Percentiles rank a stretch among this genome's conserved stretches.
Conservation (phyloP, 2,113 vertebrate species). For the Mystacornis crossleyi region DNA sequence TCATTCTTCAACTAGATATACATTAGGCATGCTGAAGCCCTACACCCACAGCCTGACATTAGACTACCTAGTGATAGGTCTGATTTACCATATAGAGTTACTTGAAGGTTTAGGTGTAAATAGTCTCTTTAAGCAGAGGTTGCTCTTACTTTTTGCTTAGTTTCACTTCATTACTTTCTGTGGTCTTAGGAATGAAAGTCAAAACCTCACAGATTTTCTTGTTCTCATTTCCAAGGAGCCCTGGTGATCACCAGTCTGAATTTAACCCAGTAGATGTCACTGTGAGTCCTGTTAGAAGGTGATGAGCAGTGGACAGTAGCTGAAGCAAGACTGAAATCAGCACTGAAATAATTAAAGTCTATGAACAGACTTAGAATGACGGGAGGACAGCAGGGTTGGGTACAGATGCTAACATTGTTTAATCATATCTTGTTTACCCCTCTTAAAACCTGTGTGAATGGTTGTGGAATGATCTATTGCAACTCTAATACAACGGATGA, state of each 20-base stretch:
- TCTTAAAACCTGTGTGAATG: not conserved
- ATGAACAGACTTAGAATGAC: not conserved
- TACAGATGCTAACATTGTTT: not conserved
- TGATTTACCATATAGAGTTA: not conserved
- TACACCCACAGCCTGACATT: not conserved
- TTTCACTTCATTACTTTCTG: not conserved
- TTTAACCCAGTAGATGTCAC: constrained; percentile 75
- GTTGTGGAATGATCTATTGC: not conserved
- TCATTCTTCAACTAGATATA: not conserved
- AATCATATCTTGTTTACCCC: not conserved
- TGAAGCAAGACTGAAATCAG: not conserved
- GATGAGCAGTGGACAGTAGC: constrained; percentile 1
- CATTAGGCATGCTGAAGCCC: not conserved
- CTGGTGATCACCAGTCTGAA: not conserved
- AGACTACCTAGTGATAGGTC: not conserved
- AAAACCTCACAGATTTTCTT: not conserved
- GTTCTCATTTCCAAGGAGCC: not conserved
- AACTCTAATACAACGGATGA: not conserved
- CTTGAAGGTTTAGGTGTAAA: not conserved
- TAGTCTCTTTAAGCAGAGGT: not conserved
- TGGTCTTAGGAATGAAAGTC: not conserved
- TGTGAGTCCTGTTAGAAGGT: constrained; percentile 50
- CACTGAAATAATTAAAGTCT: not conserved
- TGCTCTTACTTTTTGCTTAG: not conserved
- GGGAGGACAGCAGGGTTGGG: not conserved